A percentile compares a stretch with the other conserved stretches of the same genome.
phyloP scores from a whole-genome alignment of 2,797 vertebrate species.

The Periparus ater region DNA sequence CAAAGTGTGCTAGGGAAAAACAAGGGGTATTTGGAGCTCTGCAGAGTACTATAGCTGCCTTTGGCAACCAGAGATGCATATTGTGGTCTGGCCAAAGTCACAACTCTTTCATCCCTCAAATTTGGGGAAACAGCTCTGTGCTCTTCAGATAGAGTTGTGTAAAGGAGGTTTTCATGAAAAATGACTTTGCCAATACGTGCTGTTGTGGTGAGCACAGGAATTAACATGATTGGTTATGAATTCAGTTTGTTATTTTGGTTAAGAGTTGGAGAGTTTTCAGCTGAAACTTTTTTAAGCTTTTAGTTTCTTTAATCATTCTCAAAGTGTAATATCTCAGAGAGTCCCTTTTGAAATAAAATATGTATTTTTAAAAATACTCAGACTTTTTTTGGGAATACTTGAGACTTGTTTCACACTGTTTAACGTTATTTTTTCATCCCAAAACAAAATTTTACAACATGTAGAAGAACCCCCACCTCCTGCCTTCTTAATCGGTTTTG shows the following conservation, averaged over 20 bases:
- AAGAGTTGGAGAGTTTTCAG: conserved; percentile 12
- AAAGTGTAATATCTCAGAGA: not conserved
- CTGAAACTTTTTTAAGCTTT: not conserved
- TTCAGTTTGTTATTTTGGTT: conserved; percentile 37
- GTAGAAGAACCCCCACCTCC: not conserved
- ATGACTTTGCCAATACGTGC: not conserved
- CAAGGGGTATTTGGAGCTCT: not conserved
- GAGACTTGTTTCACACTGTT: not conserved
- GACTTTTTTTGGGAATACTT: not conserved
- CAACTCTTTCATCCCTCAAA: not conserved
- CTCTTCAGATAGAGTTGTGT: not conserved
- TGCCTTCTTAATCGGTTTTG: not conserved
- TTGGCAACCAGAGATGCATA: not conserved
- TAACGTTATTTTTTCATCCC: not conserved
- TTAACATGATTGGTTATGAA: conserved; percentile 17
- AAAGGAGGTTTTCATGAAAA: not conserved
- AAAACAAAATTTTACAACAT: not conserved
- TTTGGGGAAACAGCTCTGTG: not conserved
- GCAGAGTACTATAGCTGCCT: not conserved
- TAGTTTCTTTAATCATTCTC: not conserved
- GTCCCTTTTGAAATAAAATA: not conserved
- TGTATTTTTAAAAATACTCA: not conserved
- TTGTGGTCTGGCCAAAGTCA: not conserved
- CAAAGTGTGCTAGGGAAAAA: not conserved
- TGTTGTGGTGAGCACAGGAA: conserved; percentile 24